phyloP scores from a whole-genome alignment of 2,888 invertebrate genomes.

The Ptychoptera contaminata region DNA sequence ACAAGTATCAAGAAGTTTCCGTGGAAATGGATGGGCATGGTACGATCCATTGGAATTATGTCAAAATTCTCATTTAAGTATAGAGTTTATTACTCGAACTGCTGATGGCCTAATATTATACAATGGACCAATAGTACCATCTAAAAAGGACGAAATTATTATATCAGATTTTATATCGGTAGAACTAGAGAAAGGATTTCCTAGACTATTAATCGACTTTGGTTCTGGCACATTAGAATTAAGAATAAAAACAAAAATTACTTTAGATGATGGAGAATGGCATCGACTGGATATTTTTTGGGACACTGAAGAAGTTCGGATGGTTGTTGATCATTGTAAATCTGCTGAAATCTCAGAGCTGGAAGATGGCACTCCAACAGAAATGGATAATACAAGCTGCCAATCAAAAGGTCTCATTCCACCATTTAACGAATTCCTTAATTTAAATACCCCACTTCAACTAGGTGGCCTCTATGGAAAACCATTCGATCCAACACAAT shows the following conservation, averaged over 20 bases:
- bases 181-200: constrained; percentile 83
- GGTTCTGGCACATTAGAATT: constrained; percentile 85
- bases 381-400: constrained; percentile 79
- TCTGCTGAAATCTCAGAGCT: constrained; percentile 76
- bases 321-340: constrained; percentile 87
- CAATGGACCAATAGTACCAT: constrained; percentile 92
- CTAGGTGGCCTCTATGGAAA: constrained; percentile 85
- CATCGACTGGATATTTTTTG: constrained; percentile 92
- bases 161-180: constrained; percentile 90
- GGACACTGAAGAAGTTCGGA: constrained; percentile 82
- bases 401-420: constrained; percentile 81
- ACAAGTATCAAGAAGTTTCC: constrained; percentile 87
- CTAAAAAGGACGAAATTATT: constrained; percentile 76
- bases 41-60: constrained; percentile 95
- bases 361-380: constrained; percentile 78
- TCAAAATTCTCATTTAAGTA: constrained; percentile 82
- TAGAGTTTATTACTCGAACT: constrained; percentile 88
- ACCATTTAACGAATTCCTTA: constrained; percentile 89
- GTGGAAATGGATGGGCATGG: constrained; percentile 96
- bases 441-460: constrained; percentile 89
- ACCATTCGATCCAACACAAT: constrained; percentile 75
- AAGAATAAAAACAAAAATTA: constrained; percentile 68
- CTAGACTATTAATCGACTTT: constrained; percentile 79
- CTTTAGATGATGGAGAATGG: constrained; percentile 93
- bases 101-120: constrained; percentile 85